Percentiles rank a stretch among this genome's conserved stretches.
Evolutionary conservation across 92 coral and sea anemone genomes (phyloP).

Genomic region (Hydrozoanthus gracilis): DNA sequence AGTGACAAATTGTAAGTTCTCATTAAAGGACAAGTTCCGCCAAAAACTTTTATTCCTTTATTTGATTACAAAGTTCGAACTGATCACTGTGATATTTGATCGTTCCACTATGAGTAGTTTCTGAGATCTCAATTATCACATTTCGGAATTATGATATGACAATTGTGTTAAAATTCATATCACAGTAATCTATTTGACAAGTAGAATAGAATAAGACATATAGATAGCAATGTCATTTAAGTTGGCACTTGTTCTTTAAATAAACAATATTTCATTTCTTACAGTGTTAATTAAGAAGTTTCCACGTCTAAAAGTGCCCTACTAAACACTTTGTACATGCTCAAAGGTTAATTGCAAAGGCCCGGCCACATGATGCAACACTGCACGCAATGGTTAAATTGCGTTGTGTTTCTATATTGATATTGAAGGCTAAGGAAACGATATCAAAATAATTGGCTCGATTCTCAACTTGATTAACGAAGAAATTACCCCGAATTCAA

Average conservation of each 20-base stretch:
- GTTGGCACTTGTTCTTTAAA: constrained; percentile 48
- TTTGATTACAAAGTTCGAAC: constrained; percentile 24
- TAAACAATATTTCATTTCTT: constrained; percentile 25
- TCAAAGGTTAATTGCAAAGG: constrained; percentile 19
- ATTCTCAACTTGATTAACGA: constrained; percentile 22
- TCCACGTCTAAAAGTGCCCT: constrained; percentile 25
- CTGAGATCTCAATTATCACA: constrained; percentile 7
- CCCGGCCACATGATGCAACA: background rate
- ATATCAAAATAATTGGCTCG: constrained; percentile 22
- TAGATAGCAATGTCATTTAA: constrained; percentile 45
- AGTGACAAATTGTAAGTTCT: constrained; percentile 20
- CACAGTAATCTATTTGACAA: constrained; percentile 46
- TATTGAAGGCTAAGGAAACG: constrained; percentile 23
- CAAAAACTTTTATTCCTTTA: constrained; percentile 22
- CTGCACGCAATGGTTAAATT: background rate
- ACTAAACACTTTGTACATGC: constrained; percentile 22
- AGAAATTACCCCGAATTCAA: constrained; percentile 22
- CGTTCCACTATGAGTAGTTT: constrained; percentile 18
- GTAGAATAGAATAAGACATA: constrained; percentile 40
- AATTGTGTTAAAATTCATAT: constrained; percentile 18
- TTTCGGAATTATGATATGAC: constrained; percentile 24
- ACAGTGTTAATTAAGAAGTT: constrained; percentile 21
- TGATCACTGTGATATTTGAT: constrained; percentile 27
- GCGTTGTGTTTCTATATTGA: constrained; percentile 22
- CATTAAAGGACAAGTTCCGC: constrained; percentile 23